These are phyloP conservation scores for Fragum whitleyi DNA, from an alignment of 2,888 invertebrate genomes.

Conservation along the genomic window DNA sequence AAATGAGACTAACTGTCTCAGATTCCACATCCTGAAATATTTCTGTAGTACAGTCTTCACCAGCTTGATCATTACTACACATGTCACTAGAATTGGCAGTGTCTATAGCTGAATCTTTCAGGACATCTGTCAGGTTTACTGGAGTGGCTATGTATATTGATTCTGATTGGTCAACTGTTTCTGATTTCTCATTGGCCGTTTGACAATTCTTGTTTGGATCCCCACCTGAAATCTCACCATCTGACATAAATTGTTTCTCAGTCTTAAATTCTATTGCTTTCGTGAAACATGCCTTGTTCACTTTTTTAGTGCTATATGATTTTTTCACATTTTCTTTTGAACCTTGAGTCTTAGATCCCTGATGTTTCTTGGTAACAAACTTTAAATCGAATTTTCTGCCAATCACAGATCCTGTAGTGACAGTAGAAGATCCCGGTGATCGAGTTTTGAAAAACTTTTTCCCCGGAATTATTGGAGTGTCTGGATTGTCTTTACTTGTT, in stretches of 20 bases:
- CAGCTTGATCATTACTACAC: slow-evolving; percentile 32
- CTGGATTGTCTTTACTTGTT: not conserved
- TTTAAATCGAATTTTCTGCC: slow-evolving; percentile 75
- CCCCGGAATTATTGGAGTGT: slow-evolving; percentile 45
- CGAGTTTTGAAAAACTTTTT: slow-evolving; percentile 76
- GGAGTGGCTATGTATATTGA: not conserved
- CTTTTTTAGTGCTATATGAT: not conserved
- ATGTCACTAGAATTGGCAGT: slow-evolving; percentile 50
- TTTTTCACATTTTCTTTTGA: not conserved
- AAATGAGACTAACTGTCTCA: not conserved
- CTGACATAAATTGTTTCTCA: not conserved
- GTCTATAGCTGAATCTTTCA: slow-evolving; percentile 40
- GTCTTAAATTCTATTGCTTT: not conserved
- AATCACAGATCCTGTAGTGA: slow-evolving; percentile 65
- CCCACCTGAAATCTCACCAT: not conserved
- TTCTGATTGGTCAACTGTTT: not conserved
- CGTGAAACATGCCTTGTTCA: not conserved
- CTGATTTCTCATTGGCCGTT: not conserved
- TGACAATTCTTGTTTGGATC: not conserved
- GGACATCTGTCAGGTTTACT: not conserved
- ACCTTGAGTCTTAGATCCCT: not conserved
- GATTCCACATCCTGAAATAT: not conserved
- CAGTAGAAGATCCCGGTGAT: slow-evolving; percentile 68
- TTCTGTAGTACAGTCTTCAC: not conserved
- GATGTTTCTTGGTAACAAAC: slow-evolving; percentile 66